Evolutionary conservation across 2,113 vertebrate genomes (phyloP), one percentile per base, ranked within the genome.

Genomic region (Condylura cristata): DNA sequence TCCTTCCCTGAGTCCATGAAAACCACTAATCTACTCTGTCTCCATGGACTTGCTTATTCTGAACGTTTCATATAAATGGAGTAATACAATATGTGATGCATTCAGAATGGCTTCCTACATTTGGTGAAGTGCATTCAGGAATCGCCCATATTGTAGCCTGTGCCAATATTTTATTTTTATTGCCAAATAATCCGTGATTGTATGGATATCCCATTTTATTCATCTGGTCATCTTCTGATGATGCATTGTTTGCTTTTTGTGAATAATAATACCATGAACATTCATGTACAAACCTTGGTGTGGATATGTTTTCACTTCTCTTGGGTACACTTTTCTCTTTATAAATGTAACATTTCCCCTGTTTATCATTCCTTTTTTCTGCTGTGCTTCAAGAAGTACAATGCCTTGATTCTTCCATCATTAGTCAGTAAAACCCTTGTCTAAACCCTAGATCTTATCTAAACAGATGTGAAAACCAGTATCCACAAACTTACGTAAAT

Each of bases 381-480:
- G 26, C 14, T 90, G 39, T 74, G 39, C 88, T 76, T 87, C 26
- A 70, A 63, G 34, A 93, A 8, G 18, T 24, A 84, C 34, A 8
- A 92, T 76, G 22, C 11, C 68, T 85, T 87, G 63, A 65, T 11
- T 83, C 16, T 78, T 78, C 44, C 37, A 83, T 71, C n/a, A 17
- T 83, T 71, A 71, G 56, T 71, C 34, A 78, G 8, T 81, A 90
- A 93, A 61, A 53, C 30, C 11, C 58, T 92, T 78, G 30, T 30
- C 28, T 24, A 70, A 70, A 70, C 8, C 18, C 2, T 37, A 2
- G 30, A 82, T 68, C 13, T 92, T 86, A 71, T 63, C 30, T 78
- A 84, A 92, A 84, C 14, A 84, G 26, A 58, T 58, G 56, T 65
- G 32, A 93, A 87, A 93, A 90, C 32, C 30, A 81, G 70, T 81